These are phyloP conservation scores for Lates calcarifer DNA, from an alignment of 2,113 vertebrate genomes.

Conservation along the genomic window DNA sequence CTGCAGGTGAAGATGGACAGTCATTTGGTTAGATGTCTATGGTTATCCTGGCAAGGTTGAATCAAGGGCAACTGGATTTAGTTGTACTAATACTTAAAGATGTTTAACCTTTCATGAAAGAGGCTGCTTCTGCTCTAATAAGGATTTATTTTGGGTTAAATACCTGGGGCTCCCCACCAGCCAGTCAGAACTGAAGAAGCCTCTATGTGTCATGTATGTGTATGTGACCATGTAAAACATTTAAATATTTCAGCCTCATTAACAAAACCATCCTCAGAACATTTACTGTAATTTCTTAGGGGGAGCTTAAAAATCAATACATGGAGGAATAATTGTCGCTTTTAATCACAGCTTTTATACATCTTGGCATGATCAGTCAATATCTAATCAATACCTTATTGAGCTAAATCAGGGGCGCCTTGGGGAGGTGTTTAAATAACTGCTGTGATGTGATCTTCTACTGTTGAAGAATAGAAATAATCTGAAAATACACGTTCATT, in stretches of 20 bases:
- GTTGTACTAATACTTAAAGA: too few species aligned
- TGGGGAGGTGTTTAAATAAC: not conserved
- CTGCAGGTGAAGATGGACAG: conserved; percentile 78
- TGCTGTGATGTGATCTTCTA: not conserved
- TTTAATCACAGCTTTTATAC: not conserved
- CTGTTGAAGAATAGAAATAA: not conserved
- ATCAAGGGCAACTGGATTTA: too few species aligned
- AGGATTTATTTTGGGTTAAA: not conserved
- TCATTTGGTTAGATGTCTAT: not conserved
- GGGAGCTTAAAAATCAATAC: not conserved
- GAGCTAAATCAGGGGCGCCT: not conserved
- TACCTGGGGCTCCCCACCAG: too few species aligned
- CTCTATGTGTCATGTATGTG: too few species aligned
- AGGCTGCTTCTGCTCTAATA: not conserved
- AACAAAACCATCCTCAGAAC: too few species aligned
- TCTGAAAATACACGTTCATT: not conserved
- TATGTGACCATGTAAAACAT: too few species aligned
- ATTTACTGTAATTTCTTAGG: not conserved
- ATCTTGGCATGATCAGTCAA: not conserved
- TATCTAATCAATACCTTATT: not conserved
- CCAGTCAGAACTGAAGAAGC: too few species aligned
- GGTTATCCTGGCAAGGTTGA: too few species aligned
- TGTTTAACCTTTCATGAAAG: too few species aligned
- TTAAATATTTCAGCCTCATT: not conserved
- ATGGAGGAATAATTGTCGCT: not conserved